A percentile compares a stretch with the other conserved stretches of the same genome.
phyloP scores from a whole-genome alignment of 2,888 invertebrate genomes.

The Orthosia cruda region DNA sequence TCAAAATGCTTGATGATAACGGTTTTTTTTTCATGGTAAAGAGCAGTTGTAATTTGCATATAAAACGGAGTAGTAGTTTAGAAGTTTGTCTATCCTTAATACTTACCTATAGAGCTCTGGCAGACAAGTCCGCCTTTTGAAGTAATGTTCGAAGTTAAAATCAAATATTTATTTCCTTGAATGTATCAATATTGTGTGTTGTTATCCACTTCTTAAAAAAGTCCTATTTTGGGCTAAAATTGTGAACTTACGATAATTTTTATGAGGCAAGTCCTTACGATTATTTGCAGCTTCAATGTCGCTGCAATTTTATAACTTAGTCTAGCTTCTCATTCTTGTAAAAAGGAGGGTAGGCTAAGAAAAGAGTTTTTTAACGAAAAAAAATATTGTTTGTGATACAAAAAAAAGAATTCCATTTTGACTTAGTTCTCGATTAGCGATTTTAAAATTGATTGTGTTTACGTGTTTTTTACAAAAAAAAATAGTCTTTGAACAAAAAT shows the following conservation, averaged over 20 bases:
- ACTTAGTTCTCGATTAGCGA: slow-evolving; percentile 78
- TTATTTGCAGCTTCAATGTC: slow-evolving; percentile 22
- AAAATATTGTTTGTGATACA: slow-evolving; percentile 82
- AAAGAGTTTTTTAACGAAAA: slow-evolving; percentile 33
- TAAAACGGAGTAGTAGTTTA: not conserved
- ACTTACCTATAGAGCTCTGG: not conserved
- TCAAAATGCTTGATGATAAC: slow-evolving; percentile 13
- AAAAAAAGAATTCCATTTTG: slow-evolving; percentile 87
- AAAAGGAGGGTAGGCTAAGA: slow-evolving; percentile 16
- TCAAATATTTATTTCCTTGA: not conserved
- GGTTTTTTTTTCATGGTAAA: not conserved
- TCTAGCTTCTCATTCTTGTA: slow-evolving; percentile 38
- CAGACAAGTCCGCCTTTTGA: slow-evolving; percentile 11
- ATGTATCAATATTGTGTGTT: slow-evolving; percentile 35
- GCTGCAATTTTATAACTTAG: slow-evolving; percentile 35
- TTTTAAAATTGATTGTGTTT: slow-evolving; percentile 71
- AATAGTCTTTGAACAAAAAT: not conserved
- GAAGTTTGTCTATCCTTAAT: not conserved
- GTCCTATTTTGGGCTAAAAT: not conserved
- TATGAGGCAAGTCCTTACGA: slow-evolving; percentile 12
- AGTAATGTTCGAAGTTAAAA: slow-evolving; percentile 8
- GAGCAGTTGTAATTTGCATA: no score
- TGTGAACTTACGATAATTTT: slow-evolving; percentile 28
- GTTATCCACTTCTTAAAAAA: slow-evolving; percentile 5
- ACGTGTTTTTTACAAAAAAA: slow-evolving; percentile 49